A percentile compares a stretch with the other conserved stretches of the same genome.
phyloP scores from a whole-genome alignment of 2,113 vertebrate species.

The Eptesicus fuscus region DNA sequence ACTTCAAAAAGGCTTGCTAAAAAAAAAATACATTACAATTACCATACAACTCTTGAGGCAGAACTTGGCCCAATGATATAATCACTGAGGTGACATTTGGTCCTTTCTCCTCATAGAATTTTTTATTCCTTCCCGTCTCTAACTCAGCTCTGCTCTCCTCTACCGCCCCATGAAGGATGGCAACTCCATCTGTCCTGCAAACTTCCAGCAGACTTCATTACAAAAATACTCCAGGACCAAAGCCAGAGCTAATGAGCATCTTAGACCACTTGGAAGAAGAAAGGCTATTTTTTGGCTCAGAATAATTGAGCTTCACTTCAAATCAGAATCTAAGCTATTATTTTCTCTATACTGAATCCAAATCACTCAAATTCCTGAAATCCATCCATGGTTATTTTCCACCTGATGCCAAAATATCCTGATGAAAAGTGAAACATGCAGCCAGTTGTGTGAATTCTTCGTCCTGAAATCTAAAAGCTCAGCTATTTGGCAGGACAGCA shows the following conservation, averaged over 20 bases:
- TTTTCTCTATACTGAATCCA: conserved; percentile 70
- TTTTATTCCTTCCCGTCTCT: background rate
- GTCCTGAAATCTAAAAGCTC: conserved; percentile 60
- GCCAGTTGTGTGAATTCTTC: conserved; percentile 61
- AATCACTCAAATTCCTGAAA: conserved; percentile 74
- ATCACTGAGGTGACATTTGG: background rate
- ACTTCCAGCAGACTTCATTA: conserved; percentile 38
- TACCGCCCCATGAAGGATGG: conserved; percentile 13
- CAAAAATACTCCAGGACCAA: conserved; percentile 63
- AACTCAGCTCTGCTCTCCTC: background rate
- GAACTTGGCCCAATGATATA: background rate
- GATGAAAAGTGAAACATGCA: conserved; percentile 65
- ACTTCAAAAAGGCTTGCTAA: background rate
- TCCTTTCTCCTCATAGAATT: background rate
- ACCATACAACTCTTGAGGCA: background rate
- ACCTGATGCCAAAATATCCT: conserved; percentile 72
- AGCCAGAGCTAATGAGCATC: conserved; percentile 71
- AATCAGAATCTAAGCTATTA: conserved; percentile 68
- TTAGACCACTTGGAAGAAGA: conserved; percentile 72
- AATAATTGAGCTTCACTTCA: conserved; percentile 60
- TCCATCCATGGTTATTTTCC: conserved; percentile 49
- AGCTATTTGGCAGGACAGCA: conserved; percentile 46
- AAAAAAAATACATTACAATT: background rate
- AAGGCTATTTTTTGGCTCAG: conserved; percentile 65
- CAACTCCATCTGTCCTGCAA: conserved; percentile 59